Conservation (phyloP, 1,140 invertebrate species). For the Eupeodes corollae region DNA sequence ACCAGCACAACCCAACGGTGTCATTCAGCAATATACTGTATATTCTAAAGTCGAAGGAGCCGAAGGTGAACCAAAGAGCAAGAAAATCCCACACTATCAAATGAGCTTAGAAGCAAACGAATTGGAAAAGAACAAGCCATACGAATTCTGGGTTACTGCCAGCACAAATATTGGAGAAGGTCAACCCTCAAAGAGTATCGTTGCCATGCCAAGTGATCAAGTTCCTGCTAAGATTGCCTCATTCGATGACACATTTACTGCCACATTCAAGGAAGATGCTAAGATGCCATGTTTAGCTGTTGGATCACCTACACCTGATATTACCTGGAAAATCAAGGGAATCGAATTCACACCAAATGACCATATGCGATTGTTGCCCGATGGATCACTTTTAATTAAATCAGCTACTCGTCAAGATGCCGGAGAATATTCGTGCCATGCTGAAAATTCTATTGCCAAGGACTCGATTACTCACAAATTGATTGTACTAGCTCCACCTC, state of each 20-base stretch:
- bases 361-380: conserved; percentile 67
- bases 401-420: conserved; percentile 80
- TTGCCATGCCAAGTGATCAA: conserved; percentile 68
- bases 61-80: conserved; percentile 51
- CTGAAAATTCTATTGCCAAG: conserved; percentile 84
- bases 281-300: conserved; percentile 84
- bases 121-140: conserved; percentile 65
- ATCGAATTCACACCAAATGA: conserved; percentile 45
- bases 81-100: conserved; percentile 48
- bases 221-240: conserved; percentile 88
- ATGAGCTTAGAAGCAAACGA: conserved; percentile 76
- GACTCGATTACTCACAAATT: conserved; percentile 84
- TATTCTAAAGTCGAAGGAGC: conserved; percentile 71
- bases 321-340: conserved; percentile 68
- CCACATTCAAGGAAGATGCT: conserved; percentile 82
- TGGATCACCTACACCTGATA: conserved; percentile 75
- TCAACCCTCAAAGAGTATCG: conserved; percentile 72
- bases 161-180: conserved; percentile 88
- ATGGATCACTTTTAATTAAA: conserved; percentile 82
- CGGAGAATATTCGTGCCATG: conserved; percentile 81
- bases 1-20: conserved; percentile 82
- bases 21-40: conserved; percentile 86
- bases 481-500: conserved; percentile 74
- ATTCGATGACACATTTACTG: conserved; percentile 80
- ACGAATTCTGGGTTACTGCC: conserved; percentile 91